Conservation (phyloP, 2,797 vertebrate species). For the Uromys caudimaculatus region DNA sequence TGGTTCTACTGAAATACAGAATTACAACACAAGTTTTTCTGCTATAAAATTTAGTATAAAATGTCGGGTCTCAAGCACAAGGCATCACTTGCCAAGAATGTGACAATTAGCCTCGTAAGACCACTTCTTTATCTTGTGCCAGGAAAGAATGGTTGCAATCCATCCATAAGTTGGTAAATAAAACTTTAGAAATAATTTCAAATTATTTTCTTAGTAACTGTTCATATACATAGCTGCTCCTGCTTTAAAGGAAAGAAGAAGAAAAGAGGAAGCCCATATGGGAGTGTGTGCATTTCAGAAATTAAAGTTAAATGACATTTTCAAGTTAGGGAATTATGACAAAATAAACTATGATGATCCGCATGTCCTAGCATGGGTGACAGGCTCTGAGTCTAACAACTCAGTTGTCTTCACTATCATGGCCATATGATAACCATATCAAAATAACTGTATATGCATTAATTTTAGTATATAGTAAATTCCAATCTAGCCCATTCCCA, state of each 20-base stretch:
- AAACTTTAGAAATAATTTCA: background rate
- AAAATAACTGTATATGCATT: background rate
- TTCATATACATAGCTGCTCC: background rate
- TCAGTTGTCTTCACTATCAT: background rate
- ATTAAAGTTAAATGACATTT: conserved; percentile 29
- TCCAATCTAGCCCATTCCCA: background rate
- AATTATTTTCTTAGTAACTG: conserved; percentile 3
- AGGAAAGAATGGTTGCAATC: conserved; percentile 29
- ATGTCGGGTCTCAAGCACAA: conserved; percentile 36
- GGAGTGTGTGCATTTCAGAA: conserved; percentile 26
- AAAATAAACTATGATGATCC: conserved; percentile 22
- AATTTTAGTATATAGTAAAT: background rate
- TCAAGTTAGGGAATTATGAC: conserved; percentile 27
- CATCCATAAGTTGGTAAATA: background rate
- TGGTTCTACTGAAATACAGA: conserved; percentile 13
- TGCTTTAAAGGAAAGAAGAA: background rate
- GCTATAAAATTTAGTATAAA: conserved; percentile 12
- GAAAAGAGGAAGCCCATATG: background rate
- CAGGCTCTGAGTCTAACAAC: background rate
- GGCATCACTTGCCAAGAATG: conserved; percentile 29
- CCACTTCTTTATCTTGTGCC: conserved; percentile 36
- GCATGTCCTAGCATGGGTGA: background rate
- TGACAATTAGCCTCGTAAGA: conserved; percentile 60
- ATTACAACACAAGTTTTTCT: conserved; percentile 41
- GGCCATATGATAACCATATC: background rate